Evolutionary conservation across 2,113 vertebrate genomes (phyloP), one percentile per base, ranked within the genome.

Genomic region (Cynocephalus volans): DNA sequence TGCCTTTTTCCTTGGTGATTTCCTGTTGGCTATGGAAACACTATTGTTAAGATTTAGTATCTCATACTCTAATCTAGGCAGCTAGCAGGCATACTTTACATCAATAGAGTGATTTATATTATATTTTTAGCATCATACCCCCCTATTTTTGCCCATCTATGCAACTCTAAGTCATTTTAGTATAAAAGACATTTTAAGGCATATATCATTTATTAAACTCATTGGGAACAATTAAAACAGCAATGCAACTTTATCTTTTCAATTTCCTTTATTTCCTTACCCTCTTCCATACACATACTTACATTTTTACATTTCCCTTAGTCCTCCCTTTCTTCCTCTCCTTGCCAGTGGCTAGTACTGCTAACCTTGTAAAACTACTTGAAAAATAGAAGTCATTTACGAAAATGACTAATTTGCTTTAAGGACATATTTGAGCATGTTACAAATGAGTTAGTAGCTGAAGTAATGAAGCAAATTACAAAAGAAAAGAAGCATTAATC

Each of bases 381-480:
- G 31, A 54, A 83, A 90, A 88, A 88, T 84, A 92, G 87, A 96
- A 80, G 91, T 70, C 31, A 83, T 73, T 95, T 87, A 84, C n/a
- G 91, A 89, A 82, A 72, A 23, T 93, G 77, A 97, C 48, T 81
- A 69, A 97, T 92, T 97, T 91, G 64, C 58, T 88, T 97, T 95
- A 48, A 93, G 76, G 90, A 97, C 90, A 93, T 90, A 94, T 69
- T 94, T 96, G 79, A 95, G 52, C 48, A 24, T 94, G 23, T 93
- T 93, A 87, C 91, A 96, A 96, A 93, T 95, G 87, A 96, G 52
- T 75, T 95, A 72, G 76, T 89, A 76, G 12, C 85, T 96, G 88
- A 89, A 93, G 45, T 93, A 95, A 97, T 92, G 86, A 96, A 92
- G 36, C 80, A 97, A 84, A 96, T 95, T 92, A 84, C 52, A 93